These are phyloP conservation scores for human DNA, from an alignment of 2,113 vertebrate genomes.

Conservation along the genomic window DNA sequence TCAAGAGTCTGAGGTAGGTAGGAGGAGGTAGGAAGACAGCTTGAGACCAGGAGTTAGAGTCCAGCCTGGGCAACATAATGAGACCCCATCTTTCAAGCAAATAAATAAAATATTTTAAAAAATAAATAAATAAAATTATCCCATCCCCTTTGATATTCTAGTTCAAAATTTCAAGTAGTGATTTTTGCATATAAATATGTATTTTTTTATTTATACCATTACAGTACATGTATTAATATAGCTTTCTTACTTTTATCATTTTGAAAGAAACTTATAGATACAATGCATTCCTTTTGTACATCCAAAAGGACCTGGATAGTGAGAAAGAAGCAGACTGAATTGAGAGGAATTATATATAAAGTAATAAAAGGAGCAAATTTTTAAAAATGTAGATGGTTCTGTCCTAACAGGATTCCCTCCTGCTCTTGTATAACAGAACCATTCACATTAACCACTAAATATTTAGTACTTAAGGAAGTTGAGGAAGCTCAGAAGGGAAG, in stretches of 20 bases:
- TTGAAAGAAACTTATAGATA: neutral
- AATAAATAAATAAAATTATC: neutral
- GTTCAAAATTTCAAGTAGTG: slow-evolving; percentile 23
- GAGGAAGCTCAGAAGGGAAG: neutral
- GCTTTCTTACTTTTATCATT: slow-evolving; percentile 25
- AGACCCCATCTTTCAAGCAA: neutral
- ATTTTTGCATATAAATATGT: neutral
- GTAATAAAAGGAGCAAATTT: neutral
- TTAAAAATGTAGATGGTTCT: neutral
- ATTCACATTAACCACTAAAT: neutral
- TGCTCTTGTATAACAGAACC: neutral
- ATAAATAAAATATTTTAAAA: neutral
- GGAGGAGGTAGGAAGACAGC: neutral
- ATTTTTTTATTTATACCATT: neutral
- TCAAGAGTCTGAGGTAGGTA: neutral
- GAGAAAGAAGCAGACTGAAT: neutral
- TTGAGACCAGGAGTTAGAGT: neutral
- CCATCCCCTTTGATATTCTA: neutral
- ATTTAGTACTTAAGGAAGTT: neutral
- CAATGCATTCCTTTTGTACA: neutral
- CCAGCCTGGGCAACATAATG: neutral
- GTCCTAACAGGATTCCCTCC: neutral
- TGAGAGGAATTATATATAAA: neutral
- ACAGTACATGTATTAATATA: neutral
- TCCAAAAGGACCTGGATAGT: neutral